Evolutionary conservation across 2,113 vertebrate genomes (phyloP), one percentile per base, ranked within the genome.

Genomic region (human (Homo sapiens)): DNA sequence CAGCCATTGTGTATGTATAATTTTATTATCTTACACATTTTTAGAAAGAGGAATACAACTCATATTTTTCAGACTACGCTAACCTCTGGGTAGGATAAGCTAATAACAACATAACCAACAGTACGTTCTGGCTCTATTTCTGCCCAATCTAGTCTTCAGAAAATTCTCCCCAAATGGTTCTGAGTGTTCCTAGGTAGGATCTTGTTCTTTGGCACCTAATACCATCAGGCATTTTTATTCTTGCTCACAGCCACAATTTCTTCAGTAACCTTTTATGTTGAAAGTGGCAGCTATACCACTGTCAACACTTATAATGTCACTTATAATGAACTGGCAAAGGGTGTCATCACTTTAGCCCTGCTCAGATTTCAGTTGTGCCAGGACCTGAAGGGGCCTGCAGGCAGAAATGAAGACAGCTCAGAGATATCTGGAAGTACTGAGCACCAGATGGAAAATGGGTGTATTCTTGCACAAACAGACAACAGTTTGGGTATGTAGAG

Each of bases 1-100:
- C 84, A 76, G 12, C 5, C 18, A 91, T 59, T 80, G 6, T 91
- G 2, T 72, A 88, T 66, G 75, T 94, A 61, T 89, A 66, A 89
- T 64, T 96, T 94, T 94, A 90, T 75, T 96, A 87, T 72, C n/a
- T 76, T 80, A 70, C 13, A 52, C 61, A 38, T 43, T 87, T 94
- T 84, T 84, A 91, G 82, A 90, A 75, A 83, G 32, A 93, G 76
- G 35, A 89, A 16, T 83, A 38, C 16, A 84, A 76, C 18, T 97
- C 55, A 27, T 66, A 86, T 83, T 87, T 89, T 38, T 59, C 68
- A 90, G 80, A 66, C 43, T 87, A 18, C 2, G 38, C 38, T 72
- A 86, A 61, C 40, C n/a, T 57, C 32, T 85, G 14, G 66, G 8
- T 66, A 81, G 79, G 32, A 79, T n/a, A 83, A 87, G 10, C 7